Evolutionary conservation across 2,888 invertebrate species (phyloP), one percentile per base, ranked within the genome.

Genomic region (Agrilus cyanescens): DNA sequence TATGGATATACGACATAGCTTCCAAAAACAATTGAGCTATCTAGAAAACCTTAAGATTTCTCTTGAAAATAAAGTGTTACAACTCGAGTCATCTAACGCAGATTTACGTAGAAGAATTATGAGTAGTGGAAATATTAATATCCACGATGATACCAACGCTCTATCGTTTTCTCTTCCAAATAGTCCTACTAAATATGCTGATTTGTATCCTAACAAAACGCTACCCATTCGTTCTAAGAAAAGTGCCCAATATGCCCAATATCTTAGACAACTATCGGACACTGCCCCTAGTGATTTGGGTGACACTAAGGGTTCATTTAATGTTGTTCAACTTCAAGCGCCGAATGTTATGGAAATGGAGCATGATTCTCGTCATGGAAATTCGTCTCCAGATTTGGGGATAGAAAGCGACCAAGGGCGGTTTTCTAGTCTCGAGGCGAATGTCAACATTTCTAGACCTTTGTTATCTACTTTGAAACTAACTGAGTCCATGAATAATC

Each of bases 351-450:
- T 25, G 10, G 25, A 25, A 25, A 25, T 25, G 25, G 65, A 64
- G 18, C 45, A 53, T 6, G 65, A 65, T 30, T 50, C 67, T 13
- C 51, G 56, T 4, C 61, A 67, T 7, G 67, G 68, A 10, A 75
- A 71, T 52, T 71, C 82, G 1, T 89, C 89, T 0, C 89, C 90
- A 0, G 90, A 90, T 66, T 75, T 88, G 56, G 89, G 89, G n/a
- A 89, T 90, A 49, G 89, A 89, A 60, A 89, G 88, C 56, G 89
- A 89, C 60, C 75, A 74, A 32, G 76, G 72, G 53, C 67, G 80
- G 46, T 67, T 79, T 40, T 74, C 80, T 46, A 74, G 80, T 61
- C 58, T 81, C 54, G 73, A 83, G 68, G 73, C 74, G 47, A 72
- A 72, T 50, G 70, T 71, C 31, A 68, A 64, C 29, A 59, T 70